These are phyloP conservation scores for Pangasius mekongensis DNA, from an alignment of 2,797 vertebrate genomes.

Conservation along the genomic window DNA sequence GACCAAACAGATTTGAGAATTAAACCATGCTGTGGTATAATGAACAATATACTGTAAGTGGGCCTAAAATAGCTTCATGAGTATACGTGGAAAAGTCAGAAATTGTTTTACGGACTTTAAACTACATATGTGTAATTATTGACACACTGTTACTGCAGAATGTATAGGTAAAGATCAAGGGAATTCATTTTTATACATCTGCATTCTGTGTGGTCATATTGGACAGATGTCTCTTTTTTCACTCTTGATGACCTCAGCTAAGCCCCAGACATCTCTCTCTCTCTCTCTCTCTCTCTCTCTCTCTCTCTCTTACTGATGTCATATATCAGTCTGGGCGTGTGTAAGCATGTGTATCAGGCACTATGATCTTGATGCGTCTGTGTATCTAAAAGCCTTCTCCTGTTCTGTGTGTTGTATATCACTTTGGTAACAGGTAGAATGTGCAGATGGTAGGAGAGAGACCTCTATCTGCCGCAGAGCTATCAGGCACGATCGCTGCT, in stretches of 20 bases:
- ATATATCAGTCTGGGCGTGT: constrained; percentile 13
- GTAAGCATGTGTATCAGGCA: constrained; percentile 38
- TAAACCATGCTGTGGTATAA: not conserved
- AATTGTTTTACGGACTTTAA: not conserved
- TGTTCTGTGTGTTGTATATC: constrained; percentile 52
- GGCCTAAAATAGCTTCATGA: not conserved
- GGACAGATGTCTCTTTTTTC: not conserved
- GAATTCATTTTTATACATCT: not conserved
- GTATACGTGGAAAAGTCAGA: not conserved
- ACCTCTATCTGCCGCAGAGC: constrained; percentile 50
- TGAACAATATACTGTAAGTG: not conserved
- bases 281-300: constrained; percentile 3
- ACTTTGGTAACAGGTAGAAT: constrained; percentile 45
- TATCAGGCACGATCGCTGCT: constrained; percentile 28
- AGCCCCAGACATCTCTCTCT: not conserved
- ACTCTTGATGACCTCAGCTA: not conserved
- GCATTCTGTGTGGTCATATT: not conserved
- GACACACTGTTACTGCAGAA: not conserved
- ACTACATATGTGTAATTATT: not conserved
- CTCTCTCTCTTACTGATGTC: constrained; percentile 19
- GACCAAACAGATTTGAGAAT: not conserved
- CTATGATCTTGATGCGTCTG: constrained; percentile 43
- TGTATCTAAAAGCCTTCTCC: constrained; percentile 54
- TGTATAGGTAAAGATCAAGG: not conserved
- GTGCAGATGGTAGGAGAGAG: constrained; percentile 47